phyloP scores from a whole-genome alignment of 2,797 vertebrate genomes.

The Myotis myotis region DNA sequence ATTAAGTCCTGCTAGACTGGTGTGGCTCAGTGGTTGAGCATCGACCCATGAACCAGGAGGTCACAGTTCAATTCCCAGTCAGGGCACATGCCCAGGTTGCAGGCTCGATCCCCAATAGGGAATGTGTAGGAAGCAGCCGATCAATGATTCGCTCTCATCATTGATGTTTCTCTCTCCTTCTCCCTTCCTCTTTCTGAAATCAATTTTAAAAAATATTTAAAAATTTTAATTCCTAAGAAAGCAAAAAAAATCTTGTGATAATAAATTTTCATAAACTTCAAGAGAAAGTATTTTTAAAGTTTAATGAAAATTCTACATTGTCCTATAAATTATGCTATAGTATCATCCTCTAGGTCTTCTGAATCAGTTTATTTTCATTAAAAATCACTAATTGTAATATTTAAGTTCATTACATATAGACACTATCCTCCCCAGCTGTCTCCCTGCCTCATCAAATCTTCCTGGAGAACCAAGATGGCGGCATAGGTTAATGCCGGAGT shows the following conservation, averaged over 20 bases:
- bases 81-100: too few relatives aligned
- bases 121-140: too few relatives aligned
- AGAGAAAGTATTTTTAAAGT: background rate
- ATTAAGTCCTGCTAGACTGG: background rate
- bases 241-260: background rate
- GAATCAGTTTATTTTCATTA: background rate
- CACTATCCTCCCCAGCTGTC: background rate
- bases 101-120: too few relatives aligned
- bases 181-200: too few relatives aligned
- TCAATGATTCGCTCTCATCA: too few relatives aligned
- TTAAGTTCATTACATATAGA: background rate
- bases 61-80: too few relatives aligned
- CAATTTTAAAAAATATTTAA: too few relatives aligned
- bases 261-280: conserved; percentile 32
- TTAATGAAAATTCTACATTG: background rate
- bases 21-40: too few relatives aligned
- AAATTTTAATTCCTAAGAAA: background rate
- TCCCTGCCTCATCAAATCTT: background rate
- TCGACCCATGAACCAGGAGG: too few relatives aligned
- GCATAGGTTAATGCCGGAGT: too few relatives aligned
- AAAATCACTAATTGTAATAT: background rate
- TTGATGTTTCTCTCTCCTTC: too few relatives aligned
- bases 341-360: background rate
- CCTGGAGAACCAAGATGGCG: too few relatives aligned
- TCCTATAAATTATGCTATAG: background rate